phyloP scores from a whole-genome alignment of 2,797 vertebrate species.

The Acrocephalus scirpaceus region DNA sequence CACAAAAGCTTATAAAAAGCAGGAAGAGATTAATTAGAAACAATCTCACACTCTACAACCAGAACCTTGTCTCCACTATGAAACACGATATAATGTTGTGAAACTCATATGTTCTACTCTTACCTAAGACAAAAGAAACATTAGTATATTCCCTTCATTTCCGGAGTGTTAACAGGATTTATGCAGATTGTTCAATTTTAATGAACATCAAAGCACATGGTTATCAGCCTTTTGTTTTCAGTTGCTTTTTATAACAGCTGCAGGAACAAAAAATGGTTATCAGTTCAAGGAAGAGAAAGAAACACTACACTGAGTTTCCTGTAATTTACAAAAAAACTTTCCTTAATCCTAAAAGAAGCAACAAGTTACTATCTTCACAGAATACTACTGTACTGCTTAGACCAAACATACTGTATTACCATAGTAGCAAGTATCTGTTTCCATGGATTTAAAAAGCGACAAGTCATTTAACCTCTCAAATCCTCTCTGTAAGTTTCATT shows the following conservation, averaged over 20 bases:
- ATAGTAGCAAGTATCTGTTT: background rate
- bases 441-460: background rate
- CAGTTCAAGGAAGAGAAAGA: background rate
- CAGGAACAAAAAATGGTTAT: background rate
- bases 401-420: background rate
- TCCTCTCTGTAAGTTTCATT: background rate
- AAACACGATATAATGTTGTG: background rate
- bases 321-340: background rate
- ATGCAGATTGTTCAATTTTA: background rate
- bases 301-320: background rate
- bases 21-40: slow-evolving; percentile 5
- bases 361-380: background rate
- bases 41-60: background rate
- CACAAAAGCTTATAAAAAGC: background rate
- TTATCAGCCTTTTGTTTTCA: background rate
- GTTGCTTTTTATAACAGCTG: background rate
- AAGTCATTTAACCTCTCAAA: background rate
- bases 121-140: background rate
- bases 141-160: background rate
- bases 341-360: background rate
- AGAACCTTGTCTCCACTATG: background rate
- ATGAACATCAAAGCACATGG: background rate
- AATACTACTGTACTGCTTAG: background rate
- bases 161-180: background rate
- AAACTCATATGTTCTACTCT: background rate